phyloP scores from a whole-genome alignment of 1,140 invertebrate genomes.

The Nomia melanderi region DNA sequence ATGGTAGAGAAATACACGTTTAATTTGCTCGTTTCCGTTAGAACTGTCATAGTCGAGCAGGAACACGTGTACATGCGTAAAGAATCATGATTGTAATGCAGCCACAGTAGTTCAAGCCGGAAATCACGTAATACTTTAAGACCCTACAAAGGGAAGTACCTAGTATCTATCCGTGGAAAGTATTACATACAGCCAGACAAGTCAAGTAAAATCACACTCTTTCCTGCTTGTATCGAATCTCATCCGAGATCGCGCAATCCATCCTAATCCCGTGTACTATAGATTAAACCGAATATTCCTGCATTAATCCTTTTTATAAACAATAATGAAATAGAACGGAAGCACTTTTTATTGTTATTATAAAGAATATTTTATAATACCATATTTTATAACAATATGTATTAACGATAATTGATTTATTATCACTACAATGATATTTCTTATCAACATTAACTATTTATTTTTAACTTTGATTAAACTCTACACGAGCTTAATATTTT shows the following conservation, averaged over 20 bases:
- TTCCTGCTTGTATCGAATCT: conserved; percentile 1
- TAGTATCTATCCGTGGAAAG: conserved; percentile 37
- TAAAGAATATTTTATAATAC: no score
- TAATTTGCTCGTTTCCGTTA: conserved; percentile 45
- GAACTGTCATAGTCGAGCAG: conserved; percentile 33
- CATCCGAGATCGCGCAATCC: background rate
- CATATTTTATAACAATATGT: no score
- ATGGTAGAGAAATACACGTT: background rate
- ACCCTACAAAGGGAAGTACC: conserved; percentile 48
- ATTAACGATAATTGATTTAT: no score
- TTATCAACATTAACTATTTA: no score
- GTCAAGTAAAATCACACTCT: conserved; percentile 20
- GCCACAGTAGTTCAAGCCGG: conserved; percentile 51
- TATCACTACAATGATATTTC: no score
- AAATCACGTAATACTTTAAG: conserved; percentile 64
- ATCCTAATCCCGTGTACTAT: background rate
- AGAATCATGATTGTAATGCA: conserved; percentile 62
- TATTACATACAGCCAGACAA: conserved; percentile 17
- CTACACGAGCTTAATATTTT: no score
- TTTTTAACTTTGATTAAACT: no score
- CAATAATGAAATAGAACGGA: no score
- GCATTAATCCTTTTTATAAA: no score
- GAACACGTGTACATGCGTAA: conserved; percentile 52
- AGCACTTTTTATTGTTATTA: no score
- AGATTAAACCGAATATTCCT: background rate